phyloP scores from a whole-genome alignment of 1,140 invertebrate species.

The Cherax destructor region DNA sequence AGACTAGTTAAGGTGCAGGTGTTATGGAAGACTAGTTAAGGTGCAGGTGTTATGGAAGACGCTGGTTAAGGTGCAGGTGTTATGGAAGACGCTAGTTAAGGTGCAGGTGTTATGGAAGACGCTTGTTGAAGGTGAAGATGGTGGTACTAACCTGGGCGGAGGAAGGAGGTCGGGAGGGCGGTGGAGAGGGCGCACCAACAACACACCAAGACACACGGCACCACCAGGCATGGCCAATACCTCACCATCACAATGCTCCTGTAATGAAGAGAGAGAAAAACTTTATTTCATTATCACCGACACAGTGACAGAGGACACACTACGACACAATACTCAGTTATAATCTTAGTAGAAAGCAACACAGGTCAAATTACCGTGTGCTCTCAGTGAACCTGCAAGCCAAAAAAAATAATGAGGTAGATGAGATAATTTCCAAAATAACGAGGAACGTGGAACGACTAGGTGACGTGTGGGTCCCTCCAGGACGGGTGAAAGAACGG shows the following conservation, averaged over 20 bases:
- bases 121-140: neutral
- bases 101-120: no score
- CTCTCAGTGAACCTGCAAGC: neutral
- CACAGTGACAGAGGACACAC: neutral
- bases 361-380: neutral
- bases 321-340: neutral
- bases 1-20: no score
- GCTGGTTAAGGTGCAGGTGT: no score
- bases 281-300: neutral
- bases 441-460: no score
- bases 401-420: no score
- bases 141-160: constrained; percentile 16
- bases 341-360: no score
- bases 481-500: no score
- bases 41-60: no score
- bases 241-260: constrained; percentile 46
- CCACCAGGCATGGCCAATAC: constrained; percentile 23
- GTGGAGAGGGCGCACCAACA: constrained; percentile 15
- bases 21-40: no score
- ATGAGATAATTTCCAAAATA: no score
- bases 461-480: no score
- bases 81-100: no score
- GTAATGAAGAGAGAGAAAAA: neutral
- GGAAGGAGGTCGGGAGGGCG: constrained; percentile 3
- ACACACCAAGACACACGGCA: neutral